Percentiles rank a stretch among this genome's conserved stretches.
These are phyloP conservation scores for Limnephilus rhombicus DNA, from an alignment of 2,888 invertebrate species.

Conservation along the genomic window DNA sequence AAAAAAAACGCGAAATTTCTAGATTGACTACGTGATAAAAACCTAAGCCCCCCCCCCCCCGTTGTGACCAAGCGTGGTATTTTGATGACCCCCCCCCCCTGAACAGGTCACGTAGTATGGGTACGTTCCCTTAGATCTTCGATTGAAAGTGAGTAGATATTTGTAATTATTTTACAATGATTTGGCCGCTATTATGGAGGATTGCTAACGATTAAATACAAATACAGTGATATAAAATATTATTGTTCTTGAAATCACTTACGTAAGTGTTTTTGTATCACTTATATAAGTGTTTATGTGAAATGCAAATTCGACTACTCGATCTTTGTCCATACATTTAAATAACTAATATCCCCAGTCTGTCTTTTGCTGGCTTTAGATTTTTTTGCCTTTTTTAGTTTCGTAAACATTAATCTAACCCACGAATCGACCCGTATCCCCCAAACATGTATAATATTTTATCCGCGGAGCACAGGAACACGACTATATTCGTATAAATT, in stretches of 20 bases:
- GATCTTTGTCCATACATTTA: constrained; percentile 26
- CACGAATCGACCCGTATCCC: neutral
- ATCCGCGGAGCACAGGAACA: neutral
- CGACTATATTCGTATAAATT: neutral
- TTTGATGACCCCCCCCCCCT: no score
- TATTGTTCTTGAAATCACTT: neutral
- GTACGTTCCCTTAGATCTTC: no score
- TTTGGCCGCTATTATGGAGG: neutral
- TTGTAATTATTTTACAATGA: neutral
- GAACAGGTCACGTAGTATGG: no score
- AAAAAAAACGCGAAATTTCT: no score
- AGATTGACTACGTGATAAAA: no score
- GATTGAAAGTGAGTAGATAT: neutral
- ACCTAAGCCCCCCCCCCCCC: no score
- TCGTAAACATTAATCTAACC: constrained; percentile 36
- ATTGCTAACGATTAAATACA: neutral
- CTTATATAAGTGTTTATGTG: neutral
- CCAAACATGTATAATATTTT: neutral
- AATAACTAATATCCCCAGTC: neutral
- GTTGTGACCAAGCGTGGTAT: no score
- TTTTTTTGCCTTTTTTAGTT: neutral
- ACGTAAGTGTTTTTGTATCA: neutral
- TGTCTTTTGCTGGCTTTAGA: neutral
- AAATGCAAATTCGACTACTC: constrained; percentile 24
- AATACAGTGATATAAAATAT: neutral